A percentile compares a stretch with the other conserved stretches of the same genome.
Evolutionary conservation across 1,140 invertebrate genomes (phyloP).

Genomic region (Drosophila ercepeae): DNA sequence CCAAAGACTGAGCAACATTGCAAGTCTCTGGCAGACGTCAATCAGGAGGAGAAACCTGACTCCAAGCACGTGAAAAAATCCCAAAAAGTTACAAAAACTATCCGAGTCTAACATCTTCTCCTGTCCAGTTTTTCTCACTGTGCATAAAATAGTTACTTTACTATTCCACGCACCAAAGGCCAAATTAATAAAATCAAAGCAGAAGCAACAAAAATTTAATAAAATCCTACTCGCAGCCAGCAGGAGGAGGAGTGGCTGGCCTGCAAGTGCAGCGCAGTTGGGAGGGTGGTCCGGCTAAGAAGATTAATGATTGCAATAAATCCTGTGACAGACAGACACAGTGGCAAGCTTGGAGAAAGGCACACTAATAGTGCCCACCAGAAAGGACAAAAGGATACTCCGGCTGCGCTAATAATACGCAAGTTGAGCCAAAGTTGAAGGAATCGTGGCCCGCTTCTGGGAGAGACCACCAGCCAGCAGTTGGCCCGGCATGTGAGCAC

Average conservation of each 20-base stretch:
- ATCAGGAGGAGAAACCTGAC: slow-evolving; percentile 48
- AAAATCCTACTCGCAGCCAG: slow-evolving; percentile 55
- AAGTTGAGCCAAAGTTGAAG: slow-evolving; percentile 59
- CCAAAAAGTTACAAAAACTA: background rate
- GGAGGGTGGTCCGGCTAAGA: slow-evolving; percentile 51
- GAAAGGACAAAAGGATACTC: slow-evolving; percentile 78
- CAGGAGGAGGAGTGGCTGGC: slow-evolving; percentile 19
- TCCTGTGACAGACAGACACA: slow-evolving; percentile 73
- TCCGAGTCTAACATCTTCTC: too few relatives aligned
- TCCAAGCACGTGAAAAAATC: slow-evolving; percentile 9
- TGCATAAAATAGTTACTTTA: slow-evolving; percentile 38
- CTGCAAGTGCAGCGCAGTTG: slow-evolving; percentile 9
- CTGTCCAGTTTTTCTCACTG: background rate
- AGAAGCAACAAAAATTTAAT: slow-evolving; percentile 71
- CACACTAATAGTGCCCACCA: slow-evolving; percentile 76
- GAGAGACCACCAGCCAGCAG: slow-evolving; percentile 54
- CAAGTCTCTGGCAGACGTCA: slow-evolving; percentile 71
- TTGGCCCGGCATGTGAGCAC: slow-evolving; percentile 39
- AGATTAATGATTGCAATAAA: slow-evolving; percentile 84
- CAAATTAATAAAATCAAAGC: slow-evolving; percentile 81
- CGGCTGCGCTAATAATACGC: slow-evolving; percentile 70
- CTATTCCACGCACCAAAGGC: slow-evolving; percentile 57
- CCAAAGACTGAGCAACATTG: slow-evolving; percentile 62
- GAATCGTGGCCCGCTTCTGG: slow-evolving; percentile 65
- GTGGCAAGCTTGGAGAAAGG: slow-evolving; percentile 30